Percentiles rank a stretch among this genome's conserved stretches.
phyloP scores from a whole-genome alignment of 2,888 invertebrate species.

The Orchestes rusci region DNA sequence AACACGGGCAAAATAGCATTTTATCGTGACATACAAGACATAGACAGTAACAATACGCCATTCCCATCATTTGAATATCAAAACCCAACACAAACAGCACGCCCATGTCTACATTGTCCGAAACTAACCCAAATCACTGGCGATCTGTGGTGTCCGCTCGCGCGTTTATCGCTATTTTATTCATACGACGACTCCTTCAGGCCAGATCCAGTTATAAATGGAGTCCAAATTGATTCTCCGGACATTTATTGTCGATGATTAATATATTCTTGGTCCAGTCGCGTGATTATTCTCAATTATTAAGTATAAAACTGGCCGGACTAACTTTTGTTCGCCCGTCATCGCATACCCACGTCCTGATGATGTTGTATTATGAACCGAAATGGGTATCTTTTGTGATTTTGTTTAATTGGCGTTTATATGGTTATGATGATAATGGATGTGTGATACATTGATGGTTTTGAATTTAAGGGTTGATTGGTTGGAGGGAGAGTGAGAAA shows the following conservation, averaged over 20 bases:
- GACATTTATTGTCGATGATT: conserved; percentile 39
- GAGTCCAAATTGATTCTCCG: conserved; percentile 39
- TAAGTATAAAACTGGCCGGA: conserved; percentile 18
- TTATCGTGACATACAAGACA: too few species aligned
- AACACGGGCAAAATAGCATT: too few species aligned
- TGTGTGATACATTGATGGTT: too few species aligned
- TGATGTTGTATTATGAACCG: conserved; percentile 7
- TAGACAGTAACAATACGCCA: too few species aligned
- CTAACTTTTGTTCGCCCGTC: conserved; percentile 16
- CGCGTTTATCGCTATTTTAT: conserved; percentile 43
- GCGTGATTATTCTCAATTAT: conserved; percentile 25
- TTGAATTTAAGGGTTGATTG: too few species aligned
- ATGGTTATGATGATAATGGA: too few species aligned
- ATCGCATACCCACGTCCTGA: conserved; percentile 9
- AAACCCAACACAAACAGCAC: conserved; percentile 1
- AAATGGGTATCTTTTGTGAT: too few species aligned
- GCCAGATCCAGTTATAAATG: conserved; percentile 42
- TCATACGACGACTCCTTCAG: conserved; percentile 40
- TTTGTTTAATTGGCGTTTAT: too few species aligned
- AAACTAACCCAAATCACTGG: conserved; percentile 10
- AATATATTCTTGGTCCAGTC: conserved; percentile 30
- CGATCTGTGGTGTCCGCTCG: conserved; percentile 29
- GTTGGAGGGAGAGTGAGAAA: too few species aligned
- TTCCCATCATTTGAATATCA: too few species aligned
- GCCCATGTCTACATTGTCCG: conserved; percentile 7